Conservation (phyloP, 2,113 vertebrate genomes). For the Progne subis region DNA sequence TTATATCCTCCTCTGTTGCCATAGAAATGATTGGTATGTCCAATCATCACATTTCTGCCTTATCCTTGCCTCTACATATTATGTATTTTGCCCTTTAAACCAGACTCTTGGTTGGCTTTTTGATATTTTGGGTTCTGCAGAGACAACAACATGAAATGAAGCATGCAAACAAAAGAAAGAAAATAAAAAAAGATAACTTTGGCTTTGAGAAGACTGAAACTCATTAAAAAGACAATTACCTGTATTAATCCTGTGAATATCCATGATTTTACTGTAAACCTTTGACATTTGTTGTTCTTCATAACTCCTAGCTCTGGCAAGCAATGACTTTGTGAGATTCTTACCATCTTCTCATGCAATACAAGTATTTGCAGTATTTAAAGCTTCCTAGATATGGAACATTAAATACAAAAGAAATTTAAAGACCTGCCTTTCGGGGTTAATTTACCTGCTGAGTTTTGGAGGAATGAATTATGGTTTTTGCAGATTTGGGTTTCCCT, state of each 20-base stretch:
- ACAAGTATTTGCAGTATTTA: background rate
- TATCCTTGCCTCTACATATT: background rate
- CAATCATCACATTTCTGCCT: slow-evolving; percentile 8
- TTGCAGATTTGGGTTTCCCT: background rate
- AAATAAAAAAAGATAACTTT: background rate
- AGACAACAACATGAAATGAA: background rate
- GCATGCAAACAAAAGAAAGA: background rate
- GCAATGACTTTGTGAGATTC: background rate
- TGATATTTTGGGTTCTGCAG: slow-evolving; percentile 16
- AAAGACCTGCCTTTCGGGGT: background rate
- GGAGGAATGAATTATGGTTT: background rate
- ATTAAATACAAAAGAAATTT: background rate
- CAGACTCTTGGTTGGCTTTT: background rate
- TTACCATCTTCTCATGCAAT: background rate
- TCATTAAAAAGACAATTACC: background rate
- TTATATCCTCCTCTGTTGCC: slow-evolving; percentile 43
- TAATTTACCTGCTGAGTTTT: background rate
- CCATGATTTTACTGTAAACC: background rate
- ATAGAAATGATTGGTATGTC: slow-evolving; percentile 62
- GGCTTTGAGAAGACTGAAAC: background rate
- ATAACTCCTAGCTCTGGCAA: background rate
- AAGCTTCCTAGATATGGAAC: background rate
- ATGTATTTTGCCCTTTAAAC: background rate
- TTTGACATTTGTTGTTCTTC: background rate
- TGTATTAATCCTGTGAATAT: background rate